Evolutionary conservation across 2,113 vertebrate species (phyloP).

Genomic region (Ciconia maguari): DNA sequence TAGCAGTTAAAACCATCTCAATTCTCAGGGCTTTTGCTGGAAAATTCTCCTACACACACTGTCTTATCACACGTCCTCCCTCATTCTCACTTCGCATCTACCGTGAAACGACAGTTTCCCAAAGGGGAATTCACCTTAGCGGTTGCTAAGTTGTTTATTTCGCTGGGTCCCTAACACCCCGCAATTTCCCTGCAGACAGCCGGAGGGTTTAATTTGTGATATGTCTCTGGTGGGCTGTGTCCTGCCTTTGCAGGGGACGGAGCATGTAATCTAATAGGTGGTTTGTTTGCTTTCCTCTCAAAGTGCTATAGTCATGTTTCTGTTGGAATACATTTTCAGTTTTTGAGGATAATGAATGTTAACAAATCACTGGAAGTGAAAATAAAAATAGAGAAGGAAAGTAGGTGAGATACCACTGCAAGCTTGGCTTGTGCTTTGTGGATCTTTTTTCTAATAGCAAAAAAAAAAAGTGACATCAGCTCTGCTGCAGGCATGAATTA

Average conservation of each 20-base stretch:
- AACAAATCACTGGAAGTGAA: constrained; percentile 36
- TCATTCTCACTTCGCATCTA: constrained; percentile 15
- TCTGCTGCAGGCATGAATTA: constrained; percentile 70
- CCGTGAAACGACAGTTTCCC: background rate
- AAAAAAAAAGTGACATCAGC: constrained; percentile 64
- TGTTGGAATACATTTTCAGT: background rate
- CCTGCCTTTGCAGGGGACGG: background rate
- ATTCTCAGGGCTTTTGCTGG: background rate
- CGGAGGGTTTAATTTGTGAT: background rate
- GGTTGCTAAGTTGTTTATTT: background rate
- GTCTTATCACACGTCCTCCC: background rate
- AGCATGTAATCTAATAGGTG: background rate
- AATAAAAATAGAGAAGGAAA: constrained; percentile 37
- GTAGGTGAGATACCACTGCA: constrained; percentile 35
- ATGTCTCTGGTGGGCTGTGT: background rate
- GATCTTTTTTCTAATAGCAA: constrained; percentile 43
- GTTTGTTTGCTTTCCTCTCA: constrained; percentile 15
- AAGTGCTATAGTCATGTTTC: background rate
- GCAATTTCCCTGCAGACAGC: background rate
- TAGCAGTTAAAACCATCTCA: background rate
- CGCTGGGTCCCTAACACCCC: background rate
- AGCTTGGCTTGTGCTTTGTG: constrained; percentile 25
- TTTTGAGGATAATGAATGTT: constrained; percentile 32
- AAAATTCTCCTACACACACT: background rate
- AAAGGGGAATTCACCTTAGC: background rate